Conservation (phyloP, 2,888 invertebrate species). For the Liopterus haemorrhoidalis region DNA sequence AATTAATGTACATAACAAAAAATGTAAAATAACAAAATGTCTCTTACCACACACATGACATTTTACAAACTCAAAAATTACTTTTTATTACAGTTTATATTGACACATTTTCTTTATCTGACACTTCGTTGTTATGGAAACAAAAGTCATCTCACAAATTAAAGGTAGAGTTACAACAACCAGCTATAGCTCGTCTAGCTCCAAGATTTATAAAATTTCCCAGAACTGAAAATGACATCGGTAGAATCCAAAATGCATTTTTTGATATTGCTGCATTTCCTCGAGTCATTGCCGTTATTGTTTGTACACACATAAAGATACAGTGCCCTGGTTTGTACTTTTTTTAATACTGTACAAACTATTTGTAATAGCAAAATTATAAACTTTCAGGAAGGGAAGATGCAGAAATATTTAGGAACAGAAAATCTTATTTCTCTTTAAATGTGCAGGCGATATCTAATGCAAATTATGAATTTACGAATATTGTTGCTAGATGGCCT, state of each 20-base stretch:
- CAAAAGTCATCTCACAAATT: too few species aligned
- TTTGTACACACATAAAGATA: slow-evolving; percentile 11
- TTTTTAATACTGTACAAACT: neutral
- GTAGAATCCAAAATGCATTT: slow-evolving; percentile 2
- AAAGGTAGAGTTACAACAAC: too few species aligned
- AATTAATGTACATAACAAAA: too few species aligned
- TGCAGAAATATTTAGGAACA: slow-evolving; percentile 29
- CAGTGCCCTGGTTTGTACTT: neutral
- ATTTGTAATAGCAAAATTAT: too few species aligned
- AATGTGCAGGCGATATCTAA: slow-evolving; percentile 31
- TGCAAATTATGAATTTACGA: slow-evolving; percentile 33
- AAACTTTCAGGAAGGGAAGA: slow-evolving; percentile 28
- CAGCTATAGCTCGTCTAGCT: neutral
- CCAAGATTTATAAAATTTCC: slow-evolving; percentile 1
- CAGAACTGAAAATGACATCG: neutral
- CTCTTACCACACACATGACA: too few species aligned
- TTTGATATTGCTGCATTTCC: slow-evolving; percentile 7
- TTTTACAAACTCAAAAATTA: too few species aligned
- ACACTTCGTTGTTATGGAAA: too few species aligned
- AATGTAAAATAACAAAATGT: too few species aligned
- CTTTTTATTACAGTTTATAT: too few species aligned
- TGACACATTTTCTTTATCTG: too few species aligned
- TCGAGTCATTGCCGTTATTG: slow-evolving; percentile 6
- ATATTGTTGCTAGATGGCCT: slow-evolving; percentile 20
- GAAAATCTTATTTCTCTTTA: slow-evolving; percentile 24